Conservation (phyloP, 2,888 invertebrate genomes). For the Harpagoxenus sublaevis region DNA sequence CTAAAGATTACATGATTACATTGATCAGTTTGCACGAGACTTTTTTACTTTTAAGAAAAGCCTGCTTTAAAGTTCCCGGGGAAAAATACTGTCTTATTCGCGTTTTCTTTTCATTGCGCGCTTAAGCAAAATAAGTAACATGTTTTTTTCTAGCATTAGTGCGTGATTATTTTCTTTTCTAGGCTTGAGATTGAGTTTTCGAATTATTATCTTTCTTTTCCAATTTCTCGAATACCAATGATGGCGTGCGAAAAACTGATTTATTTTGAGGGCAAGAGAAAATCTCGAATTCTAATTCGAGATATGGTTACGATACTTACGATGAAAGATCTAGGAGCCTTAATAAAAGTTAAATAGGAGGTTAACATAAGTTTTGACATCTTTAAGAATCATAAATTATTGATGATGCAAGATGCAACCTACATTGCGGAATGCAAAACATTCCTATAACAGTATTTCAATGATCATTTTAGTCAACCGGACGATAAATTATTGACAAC, state of each 20-base stretch:
- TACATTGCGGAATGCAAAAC: neutral
- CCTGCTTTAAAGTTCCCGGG: neutral
- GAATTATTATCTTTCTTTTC: neutral
- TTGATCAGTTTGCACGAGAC: neutral
- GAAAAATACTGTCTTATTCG: neutral
- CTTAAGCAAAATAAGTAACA: neutral
- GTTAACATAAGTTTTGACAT: neutral
- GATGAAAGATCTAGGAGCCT: too few species aligned
- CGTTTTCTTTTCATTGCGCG: neutral
- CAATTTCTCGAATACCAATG: neutral
- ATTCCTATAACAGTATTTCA: neutral
- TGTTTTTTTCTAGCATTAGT: neutral
- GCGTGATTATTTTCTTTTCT: neutral
- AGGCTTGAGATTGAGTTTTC: neutral
- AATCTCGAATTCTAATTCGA: neutral
- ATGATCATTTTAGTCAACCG: neutral
- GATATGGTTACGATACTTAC: neutral
- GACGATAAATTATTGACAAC: neutral
- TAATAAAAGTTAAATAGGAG: neutral
- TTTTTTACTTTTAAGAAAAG: neutral
- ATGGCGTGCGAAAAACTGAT: neutral
- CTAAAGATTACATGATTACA: slow-evolving; percentile 1
- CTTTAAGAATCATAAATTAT: neutral
- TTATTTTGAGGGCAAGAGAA: neutral
- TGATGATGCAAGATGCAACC: neutral